These are phyloP conservation scores for Ramphastos sulfuratus DNA, from an alignment of 2,113 vertebrate genomes.

Conservation along the genomic window DNA sequence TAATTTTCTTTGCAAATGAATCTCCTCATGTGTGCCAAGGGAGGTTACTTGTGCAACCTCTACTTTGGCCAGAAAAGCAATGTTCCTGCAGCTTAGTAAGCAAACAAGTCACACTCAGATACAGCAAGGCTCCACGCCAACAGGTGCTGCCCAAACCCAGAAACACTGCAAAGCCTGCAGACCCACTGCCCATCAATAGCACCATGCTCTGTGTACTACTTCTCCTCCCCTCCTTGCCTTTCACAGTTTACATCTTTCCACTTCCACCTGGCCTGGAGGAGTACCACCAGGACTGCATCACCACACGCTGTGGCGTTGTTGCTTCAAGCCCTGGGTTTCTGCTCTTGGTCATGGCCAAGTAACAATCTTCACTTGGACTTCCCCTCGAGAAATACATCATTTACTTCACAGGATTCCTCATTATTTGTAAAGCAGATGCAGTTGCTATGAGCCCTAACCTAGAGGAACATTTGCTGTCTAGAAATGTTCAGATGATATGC, in stretches of 20 bases:
- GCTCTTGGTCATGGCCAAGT: background rate
- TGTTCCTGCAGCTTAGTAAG: background rate
- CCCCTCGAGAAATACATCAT: background rate
- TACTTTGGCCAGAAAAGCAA: background rate
- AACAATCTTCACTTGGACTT: background rate
- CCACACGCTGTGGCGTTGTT: fast-evolving
- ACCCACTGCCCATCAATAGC: background rate
- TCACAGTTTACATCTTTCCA: background rate
- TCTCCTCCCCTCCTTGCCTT: background rate
- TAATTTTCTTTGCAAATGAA: background rate
- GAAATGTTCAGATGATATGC: background rate
- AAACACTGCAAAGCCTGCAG: background rate
- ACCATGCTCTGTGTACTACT: background rate
- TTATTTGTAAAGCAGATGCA: background rate
- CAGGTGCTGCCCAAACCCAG: background rate
- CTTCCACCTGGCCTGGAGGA: fast-evolving
- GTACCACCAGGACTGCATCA: fast-evolving
- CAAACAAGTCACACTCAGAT: background rate
- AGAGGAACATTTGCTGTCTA: background rate
- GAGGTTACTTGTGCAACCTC: background rate
- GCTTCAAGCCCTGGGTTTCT: background rate
- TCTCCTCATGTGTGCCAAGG: background rate
- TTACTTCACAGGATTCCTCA: background rate
- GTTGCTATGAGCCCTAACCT: background rate
- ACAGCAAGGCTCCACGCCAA: fast-evolving